Evolutionary conservation across 1,140 invertebrate species (phyloP), one percentile per base, ranked within the genome.

Genomic region (Drosophila yakuba): DNA sequence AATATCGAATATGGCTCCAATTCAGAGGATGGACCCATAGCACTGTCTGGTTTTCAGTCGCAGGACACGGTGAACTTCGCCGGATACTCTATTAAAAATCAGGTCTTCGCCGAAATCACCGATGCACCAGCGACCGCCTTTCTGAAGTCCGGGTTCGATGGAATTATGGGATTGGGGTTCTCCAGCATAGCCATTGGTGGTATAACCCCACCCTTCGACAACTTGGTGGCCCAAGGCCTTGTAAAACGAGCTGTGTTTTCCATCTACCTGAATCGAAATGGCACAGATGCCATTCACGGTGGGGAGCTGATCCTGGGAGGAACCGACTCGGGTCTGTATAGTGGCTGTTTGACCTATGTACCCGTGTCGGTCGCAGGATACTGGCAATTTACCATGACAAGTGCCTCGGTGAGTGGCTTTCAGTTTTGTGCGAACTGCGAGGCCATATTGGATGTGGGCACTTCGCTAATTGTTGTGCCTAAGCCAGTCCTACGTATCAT

Each of bases 361-460:
- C 94, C 96, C 32, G 96, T 99, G 0, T 95, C 95, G 62, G 94
- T 94, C 48, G 94, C 97, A 93, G 97, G 95, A 39, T 99, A 99
- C 93, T 99, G 98, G 98, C 98, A 99, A 94, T 98, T 99, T 93
- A 94, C 93, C 80, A 96, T 99, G 96, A 97, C 35, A 0, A 79
- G 60, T n/a, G 99, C 88, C 93, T 93, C 15, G 78, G 96, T 45
- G 60, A 78, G 58, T 59, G 93, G 92, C 23, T 93, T 93, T 0
- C 85, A 93, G 3, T 95, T 96, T 92, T 79, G 93, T 91, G 28
- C 8, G 0, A 96, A 96, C 6, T 98, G 97, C 90, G 93, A 97
- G 93, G 98, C 98, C 39, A 99, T 99, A 93, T 98, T 98, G 50
- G 99, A 99, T 93, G 99, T 98, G 69, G 99, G 98, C 72, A 99